Percentiles rank a stretch among this genome's conserved stretches.
Conservation (phyloP, 2,888 invertebrate species). For the Lysandra coridon region DNA sequence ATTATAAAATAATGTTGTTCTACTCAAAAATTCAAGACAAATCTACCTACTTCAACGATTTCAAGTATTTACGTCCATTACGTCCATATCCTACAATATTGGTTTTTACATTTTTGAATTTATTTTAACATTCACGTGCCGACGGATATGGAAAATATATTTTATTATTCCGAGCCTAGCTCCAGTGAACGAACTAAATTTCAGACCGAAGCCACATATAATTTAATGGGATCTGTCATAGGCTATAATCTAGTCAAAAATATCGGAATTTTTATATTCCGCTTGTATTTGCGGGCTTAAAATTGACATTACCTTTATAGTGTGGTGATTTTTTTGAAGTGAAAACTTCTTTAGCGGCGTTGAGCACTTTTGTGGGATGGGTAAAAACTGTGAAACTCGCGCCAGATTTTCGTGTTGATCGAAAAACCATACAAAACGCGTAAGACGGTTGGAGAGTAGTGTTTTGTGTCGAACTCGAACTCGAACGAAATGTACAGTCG, state of each 20-base stretch:
- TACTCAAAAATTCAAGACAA: too few relatives aligned
- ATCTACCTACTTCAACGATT: background rate
- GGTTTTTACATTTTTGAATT: constrained; percentile 25
- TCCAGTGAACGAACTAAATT: constrained; percentile 18
- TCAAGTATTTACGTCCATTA: background rate
- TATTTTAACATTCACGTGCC: constrained; percentile 10
- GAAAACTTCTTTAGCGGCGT: too few relatives aligned
- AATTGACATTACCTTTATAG: background rate
- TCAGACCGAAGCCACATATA: background rate
- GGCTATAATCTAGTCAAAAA: constrained; percentile 4
- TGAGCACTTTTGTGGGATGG: too few relatives aligned
- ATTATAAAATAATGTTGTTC: too few relatives aligned
- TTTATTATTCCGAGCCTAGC: constrained; percentile 19
- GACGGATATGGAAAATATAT: constrained; percentile 23
- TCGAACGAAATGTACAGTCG: too few relatives aligned
- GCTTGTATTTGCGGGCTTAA: background rate
- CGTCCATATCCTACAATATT: background rate
- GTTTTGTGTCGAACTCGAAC: too few relatives aligned
- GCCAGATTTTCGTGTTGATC: too few relatives aligned
- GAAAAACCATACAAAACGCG: too few relatives aligned
- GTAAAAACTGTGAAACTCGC: too few relatives aligned
- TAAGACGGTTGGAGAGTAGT: too few relatives aligned
- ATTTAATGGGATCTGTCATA: constrained; percentile 2
- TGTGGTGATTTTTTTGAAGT: background rate
- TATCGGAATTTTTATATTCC: background rate